Percentiles rank a stretch among this genome's conserved stretches.
These are phyloP conservation scores for Epinephelus fuscoguttatus DNA, from an alignment of 2,113 vertebrate genomes.

Conservation along the genomic window DNA sequence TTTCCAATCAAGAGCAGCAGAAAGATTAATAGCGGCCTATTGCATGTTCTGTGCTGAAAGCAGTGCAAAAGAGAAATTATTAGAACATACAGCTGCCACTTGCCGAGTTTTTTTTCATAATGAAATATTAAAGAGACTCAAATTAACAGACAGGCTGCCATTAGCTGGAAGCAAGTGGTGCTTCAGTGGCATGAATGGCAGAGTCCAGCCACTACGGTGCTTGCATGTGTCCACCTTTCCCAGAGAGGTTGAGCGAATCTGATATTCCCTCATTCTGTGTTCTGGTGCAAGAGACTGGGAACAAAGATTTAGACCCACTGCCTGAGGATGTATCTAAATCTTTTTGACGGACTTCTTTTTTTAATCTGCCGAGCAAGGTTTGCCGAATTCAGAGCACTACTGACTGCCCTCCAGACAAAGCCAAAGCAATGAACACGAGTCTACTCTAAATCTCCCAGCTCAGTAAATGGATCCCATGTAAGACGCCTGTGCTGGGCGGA, in stretches of 20 bases:
- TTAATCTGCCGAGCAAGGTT: slow-evolving; percentile 34
- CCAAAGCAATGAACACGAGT: slow-evolving; percentile 10
- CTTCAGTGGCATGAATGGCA: neutral
- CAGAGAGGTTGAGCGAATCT: slow-evolving; percentile 14
- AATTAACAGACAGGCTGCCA: slow-evolving; percentile 56
- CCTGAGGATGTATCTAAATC: slow-evolving; percentile 15
- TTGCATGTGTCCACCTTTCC: slow-evolving; percentile 5
- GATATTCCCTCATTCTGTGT: slow-evolving; percentile 19
- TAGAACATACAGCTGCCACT: slow-evolving; percentile 34
- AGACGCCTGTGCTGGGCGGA: slow-evolving; percentile 20
- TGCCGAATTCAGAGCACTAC: slow-evolving; percentile 16
- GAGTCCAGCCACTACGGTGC: neutral
- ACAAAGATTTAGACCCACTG: slow-evolving; percentile 5
- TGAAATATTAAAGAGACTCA: slow-evolving; percentile 72
- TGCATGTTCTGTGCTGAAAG: slow-evolving; percentile 26
- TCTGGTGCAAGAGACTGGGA: slow-evolving; percentile 26
- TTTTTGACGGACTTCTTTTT: slow-evolving; percentile 31
- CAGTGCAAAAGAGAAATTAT: slow-evolving; percentile 39
- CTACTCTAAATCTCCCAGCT: slow-evolving; percentile 33
- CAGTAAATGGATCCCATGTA: slow-evolving; percentile 31
- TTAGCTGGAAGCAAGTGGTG: slow-evolving; percentile 25
- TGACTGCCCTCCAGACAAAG: slow-evolving; percentile 42
- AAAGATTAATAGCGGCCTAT: slow-evolving; percentile 72
- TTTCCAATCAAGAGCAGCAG: slow-evolving; percentile 78
- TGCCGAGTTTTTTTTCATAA: slow-evolving; percentile 49